Conservation (phyloP, 2,888 invertebrate species). For the Sepioteuthis lessoniana region DNA sequence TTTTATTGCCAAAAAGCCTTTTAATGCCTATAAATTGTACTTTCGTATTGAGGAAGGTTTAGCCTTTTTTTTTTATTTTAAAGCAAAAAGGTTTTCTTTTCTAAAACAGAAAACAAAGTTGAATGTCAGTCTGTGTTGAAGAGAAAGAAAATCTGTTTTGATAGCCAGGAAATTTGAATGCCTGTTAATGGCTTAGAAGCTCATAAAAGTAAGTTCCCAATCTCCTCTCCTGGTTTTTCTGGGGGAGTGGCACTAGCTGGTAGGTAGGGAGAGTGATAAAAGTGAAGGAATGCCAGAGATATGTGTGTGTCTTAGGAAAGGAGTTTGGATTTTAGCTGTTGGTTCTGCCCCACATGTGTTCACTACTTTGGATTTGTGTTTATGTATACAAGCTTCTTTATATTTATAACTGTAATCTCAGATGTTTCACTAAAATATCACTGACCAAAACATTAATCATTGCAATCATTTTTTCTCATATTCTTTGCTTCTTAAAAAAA, state of each 20-base stretch:
- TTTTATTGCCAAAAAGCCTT: neutral
- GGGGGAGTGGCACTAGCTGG: neutral
- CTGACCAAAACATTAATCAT: too few species aligned
- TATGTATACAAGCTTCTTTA: neutral
- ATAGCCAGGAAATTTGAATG: slow-evolving; percentile 20
- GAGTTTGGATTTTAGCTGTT: neutral
- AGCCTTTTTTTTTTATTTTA: neutral
- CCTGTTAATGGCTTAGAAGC: neutral
- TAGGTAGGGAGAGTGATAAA: neutral
- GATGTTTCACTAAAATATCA: too few species aligned
- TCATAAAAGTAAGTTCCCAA: neutral
- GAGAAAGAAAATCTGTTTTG: slow-evolving; percentile 48
- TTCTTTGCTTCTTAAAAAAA: too few species aligned
- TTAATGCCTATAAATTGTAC: neutral
- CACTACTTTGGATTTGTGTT: neutral
- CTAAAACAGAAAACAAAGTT: neutral
- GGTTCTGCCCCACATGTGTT: neutral
- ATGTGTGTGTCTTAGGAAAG: too few species aligned
- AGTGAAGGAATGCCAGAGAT: neutral
- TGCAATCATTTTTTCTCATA: too few species aligned
- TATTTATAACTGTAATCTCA: too few species aligned
- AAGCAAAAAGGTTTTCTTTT: neutral
- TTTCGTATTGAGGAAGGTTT: neutral
- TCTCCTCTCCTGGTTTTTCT: neutral
- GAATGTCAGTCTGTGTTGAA: slow-evolving; percentile 36